phyloP scores from a whole-genome alignment of 2,797 vertebrate species.

The Enteromius treurensis region DNA sequence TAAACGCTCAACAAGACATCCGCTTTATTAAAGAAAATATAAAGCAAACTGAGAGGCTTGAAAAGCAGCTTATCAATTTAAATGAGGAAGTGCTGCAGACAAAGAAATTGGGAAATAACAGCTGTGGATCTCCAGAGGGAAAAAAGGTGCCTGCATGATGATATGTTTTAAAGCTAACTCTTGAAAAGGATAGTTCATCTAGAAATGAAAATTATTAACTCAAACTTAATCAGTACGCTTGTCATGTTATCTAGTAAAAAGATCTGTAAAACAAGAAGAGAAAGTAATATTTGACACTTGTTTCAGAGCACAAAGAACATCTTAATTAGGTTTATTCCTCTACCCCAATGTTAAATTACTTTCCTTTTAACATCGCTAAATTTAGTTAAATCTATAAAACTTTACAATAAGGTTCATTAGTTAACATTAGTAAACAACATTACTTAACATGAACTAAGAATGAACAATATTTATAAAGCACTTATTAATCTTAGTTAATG shows the following conservation, averaged over 20 bases:
- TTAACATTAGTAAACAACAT: too few species aligned
- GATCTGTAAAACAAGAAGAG: not conserved
- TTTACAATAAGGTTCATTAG: too few species aligned
- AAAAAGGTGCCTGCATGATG: not conserved
- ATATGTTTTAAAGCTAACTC: conserved; percentile 25
- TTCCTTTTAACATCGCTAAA: not conserved
- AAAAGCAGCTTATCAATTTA: conserved; percentile 20
- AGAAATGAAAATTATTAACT: not conserved
- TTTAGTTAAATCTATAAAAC: not conserved
- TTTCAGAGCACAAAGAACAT: not conserved
- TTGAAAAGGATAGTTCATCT: not conserved
- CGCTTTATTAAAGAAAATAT: conserved; percentile 54
- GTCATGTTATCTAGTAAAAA: not conserved
- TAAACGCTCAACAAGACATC: conserved; percentile 61
- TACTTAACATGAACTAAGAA: too few species aligned
- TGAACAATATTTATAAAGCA: too few species aligned
- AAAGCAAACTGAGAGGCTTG: conserved; percentile 19
- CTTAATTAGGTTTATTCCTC: not conserved
- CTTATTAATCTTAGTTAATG: too few species aligned
- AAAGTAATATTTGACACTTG: not conserved
- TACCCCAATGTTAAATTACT: not conserved
- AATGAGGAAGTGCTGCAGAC: not conserved
- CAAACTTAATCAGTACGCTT: not conserved
- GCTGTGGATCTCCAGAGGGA: not conserved
- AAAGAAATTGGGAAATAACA: not conserved